phyloP scores from a whole-genome alignment of 2,797 vertebrate species.

The Anguilla pacifica region DNA sequence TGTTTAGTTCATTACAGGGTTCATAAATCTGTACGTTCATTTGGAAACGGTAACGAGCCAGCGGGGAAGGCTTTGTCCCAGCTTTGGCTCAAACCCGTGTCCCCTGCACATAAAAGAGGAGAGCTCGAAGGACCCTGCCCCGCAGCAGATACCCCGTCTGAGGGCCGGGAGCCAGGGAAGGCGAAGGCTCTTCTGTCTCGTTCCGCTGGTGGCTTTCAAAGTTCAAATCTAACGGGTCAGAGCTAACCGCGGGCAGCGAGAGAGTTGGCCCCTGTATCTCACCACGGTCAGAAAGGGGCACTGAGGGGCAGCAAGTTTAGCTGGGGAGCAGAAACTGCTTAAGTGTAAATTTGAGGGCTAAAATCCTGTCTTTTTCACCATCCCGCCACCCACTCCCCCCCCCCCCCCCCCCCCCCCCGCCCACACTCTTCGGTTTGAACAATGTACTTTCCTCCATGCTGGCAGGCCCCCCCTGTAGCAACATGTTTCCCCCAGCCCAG shows the following conservation, averaged over 20 bases:
- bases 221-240: neutral
- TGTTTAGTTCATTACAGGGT: neutral
- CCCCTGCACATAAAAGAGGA: too few relatives aligned
- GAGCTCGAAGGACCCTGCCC: too few relatives aligned
- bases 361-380: too few relatives aligned
- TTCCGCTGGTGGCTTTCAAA: neutral
- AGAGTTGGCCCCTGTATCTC: neutral
- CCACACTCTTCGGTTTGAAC: too few relatives aligned
- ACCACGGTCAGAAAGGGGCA: neutral
- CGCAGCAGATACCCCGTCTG: too few relatives aligned
- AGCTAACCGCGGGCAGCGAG: neutral
- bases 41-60: neutral
- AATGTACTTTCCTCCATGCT: constrained; percentile 49
- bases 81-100: too few relatives aligned
- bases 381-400: too few relatives aligned
- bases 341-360: too few relatives aligned
- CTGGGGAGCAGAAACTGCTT: neutral
- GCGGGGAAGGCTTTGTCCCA: too few relatives aligned
- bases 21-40: neutral
- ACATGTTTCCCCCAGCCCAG: neutral
- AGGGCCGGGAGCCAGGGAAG: too few relatives aligned
- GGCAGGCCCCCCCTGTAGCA: constrained; percentile 37
- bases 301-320: neutral
- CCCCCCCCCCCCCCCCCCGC: too few relatives aligned
- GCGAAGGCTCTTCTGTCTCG: neutral